A percentile compares a stretch with the other conserved stretches of the same genome.
phyloP scores from a whole-genome alignment of 2,888 invertebrate genomes.

The Amphiduros pacificus region DNA sequence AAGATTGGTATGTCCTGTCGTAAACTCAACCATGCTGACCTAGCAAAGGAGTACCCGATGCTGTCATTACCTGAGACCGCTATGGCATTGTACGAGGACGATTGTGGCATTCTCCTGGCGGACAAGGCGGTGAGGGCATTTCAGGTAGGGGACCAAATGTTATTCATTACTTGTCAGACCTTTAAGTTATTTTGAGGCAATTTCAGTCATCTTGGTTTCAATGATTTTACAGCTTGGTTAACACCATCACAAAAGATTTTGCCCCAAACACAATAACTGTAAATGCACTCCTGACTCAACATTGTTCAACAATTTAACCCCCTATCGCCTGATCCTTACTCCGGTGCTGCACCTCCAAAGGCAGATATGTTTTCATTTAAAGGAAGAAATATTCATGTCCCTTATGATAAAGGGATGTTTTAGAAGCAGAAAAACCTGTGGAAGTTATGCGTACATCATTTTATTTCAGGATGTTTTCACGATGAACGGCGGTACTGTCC shows the following conservation, averaged over 20 bases:
- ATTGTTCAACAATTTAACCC: background rate
- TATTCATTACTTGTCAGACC: background rate
- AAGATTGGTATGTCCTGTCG: background rate
- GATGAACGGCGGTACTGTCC: constrained; percentile 37
- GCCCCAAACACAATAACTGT: no score
- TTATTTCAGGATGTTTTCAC: constrained; percentile 1
- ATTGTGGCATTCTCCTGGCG: background rate
- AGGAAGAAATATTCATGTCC: no score
- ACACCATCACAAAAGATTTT: background rate
- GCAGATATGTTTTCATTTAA: background rate
- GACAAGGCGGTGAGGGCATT: background rate
- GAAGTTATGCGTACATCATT: no score
- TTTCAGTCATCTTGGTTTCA: background rate
- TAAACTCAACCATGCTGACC: background rate
- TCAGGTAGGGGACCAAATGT: background rate
- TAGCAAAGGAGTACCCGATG: constrained; percentile 6
- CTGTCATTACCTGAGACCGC: background rate
- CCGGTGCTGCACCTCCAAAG: background rate
- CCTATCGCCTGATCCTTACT: background rate
- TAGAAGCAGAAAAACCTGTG: no score
- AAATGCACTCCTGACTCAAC: no score
- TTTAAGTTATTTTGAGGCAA: background rate
- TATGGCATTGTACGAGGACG: background rate
- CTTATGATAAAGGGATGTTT: no score
- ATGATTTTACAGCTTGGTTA: background rate